A percentile compares a stretch with the other conserved stretches of the same genome.
Evolutionary conservation across 2,888 invertebrate genomes (phyloP).

Genomic region (Eristalis pertinax): DNA sequence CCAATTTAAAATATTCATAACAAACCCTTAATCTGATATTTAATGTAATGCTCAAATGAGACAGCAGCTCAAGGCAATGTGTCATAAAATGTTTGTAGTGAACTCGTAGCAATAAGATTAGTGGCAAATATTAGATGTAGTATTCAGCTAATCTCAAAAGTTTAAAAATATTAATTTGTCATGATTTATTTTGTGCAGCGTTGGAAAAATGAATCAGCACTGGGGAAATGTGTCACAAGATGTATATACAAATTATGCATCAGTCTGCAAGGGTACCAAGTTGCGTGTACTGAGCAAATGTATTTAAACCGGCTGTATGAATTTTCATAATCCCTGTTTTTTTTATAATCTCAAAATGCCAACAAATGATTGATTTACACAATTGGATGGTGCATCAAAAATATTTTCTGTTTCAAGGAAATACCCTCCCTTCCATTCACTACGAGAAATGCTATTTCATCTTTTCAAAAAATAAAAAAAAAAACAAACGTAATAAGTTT

Average conservation of each 20-base stretch:
- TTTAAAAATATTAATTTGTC: not conserved
- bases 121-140: not conserved
- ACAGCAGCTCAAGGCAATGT: slow-evolving; percentile 19
- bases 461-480: not conserved
- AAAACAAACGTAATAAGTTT: slow-evolving; percentile 13
- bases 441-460: slow-evolving; percentile 7
- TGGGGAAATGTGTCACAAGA: not conserved
- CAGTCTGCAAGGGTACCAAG: too few relatives aligned
- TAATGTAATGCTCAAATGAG: slow-evolving; percentile 8
- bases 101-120: not conserved
- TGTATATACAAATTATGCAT: not conserved
- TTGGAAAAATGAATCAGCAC: not conserved
- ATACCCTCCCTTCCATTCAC: not conserved
- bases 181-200: not conserved
- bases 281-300: not conserved
- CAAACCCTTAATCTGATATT: not conserved
- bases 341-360: not conserved
- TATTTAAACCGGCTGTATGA: not conserved
- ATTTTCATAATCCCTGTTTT: not conserved
- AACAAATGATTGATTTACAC: not conserved
- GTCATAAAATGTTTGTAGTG: not conserved
- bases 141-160: not conserved
- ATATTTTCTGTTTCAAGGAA: slow-evolving; percentile 2
- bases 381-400: not conserved
- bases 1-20: slow-evolving; percentile 2